Base-by-base conservation (phyloP, 2,888 invertebrate genomes). In the Polylopha cassiicola region DNA sequence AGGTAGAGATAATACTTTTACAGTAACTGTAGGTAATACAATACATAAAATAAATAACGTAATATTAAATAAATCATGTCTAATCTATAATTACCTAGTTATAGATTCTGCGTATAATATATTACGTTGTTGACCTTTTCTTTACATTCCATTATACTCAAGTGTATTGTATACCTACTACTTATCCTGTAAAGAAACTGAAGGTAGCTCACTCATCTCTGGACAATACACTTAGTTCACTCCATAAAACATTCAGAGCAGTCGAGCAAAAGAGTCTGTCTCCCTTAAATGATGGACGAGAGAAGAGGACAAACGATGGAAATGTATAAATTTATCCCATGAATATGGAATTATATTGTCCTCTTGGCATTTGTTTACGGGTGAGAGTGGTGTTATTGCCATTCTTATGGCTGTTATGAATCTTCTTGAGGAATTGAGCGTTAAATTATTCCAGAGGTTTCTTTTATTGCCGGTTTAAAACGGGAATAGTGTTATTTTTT, bases 281-380 rank as follows among this genome's bases (percentile, higher is more conserved):
- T 39, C 32, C 16, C 26, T 24, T 29, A 41, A 36, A 41, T 41
- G 36, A 41, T 41, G 24, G 15, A 36, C 26, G 36, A 30, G 26
- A n/a, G 34, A 41, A 27, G 34, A 30, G 20, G 34, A 39, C 15
- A 24, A 22, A 32, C 31, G 13, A 22, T n/a, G 9, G 22, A 15
- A 24, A 24, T 13, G 17, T 29, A 39, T 16, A 27, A 27, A 33
- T 36, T 21, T 21, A 36, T 36, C 24, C 17, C 39, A 41, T 36
- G 41, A 41, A 41, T 41, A 41, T 36, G 30, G 23, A 41, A 36
- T 36, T 30, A 30, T 39, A 34, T 39, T 33, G 27, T 23, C 39
- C 39, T 17, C 24, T 13, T 26, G 29, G 26, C 30, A 26, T 41
- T 41, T 41, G 41, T 41, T 41, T 41, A 30, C 29, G 16, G 30